Percentiles rank a stretch among this genome's conserved stretches.
phyloP scores from a whole-genome alignment of 2,888 invertebrate genomes.

The Argyresthia goedartella region DNA sequence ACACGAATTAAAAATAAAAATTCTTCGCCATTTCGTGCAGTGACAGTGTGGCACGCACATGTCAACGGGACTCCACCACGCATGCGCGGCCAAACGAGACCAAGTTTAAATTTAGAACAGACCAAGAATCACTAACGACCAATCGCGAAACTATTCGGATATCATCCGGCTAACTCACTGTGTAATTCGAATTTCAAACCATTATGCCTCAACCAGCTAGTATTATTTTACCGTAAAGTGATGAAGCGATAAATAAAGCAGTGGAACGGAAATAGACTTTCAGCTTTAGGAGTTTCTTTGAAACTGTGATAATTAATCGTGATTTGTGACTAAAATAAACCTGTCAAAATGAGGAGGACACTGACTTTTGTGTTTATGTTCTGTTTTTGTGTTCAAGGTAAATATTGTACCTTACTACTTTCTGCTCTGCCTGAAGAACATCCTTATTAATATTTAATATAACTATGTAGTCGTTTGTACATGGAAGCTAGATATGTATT shows the following conservation, averaged over 20 bases:
- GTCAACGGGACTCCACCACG: neutral
- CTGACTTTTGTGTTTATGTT: neutral
- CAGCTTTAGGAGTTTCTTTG: neutral
- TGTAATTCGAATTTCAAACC: neutral
- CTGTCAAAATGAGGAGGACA: neutral
- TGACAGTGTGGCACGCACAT: neutral
- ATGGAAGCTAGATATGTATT: neutral
- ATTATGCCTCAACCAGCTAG: neutral
- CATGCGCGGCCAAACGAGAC: constrained; percentile 2
- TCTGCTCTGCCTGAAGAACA: neutral
- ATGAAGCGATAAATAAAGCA: neutral
- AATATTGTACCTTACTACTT: neutral
- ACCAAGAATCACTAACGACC: neutral
- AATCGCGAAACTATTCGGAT: neutral
- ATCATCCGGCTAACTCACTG: too few species aligned
- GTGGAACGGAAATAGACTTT: neutral
- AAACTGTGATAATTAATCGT: too few species aligned
- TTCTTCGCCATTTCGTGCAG: neutral
- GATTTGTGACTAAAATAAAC: neutral
- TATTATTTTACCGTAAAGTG: neutral
- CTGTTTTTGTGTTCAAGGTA: neutral
- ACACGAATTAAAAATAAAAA: constrained; percentile 7
- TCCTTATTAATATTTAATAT: neutral
- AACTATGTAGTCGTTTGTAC: neutral
- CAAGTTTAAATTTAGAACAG: constrained; percentile 5